Conservation (phyloP, 1,140 invertebrate genomes). For the Drosophila sproati region DNA sequence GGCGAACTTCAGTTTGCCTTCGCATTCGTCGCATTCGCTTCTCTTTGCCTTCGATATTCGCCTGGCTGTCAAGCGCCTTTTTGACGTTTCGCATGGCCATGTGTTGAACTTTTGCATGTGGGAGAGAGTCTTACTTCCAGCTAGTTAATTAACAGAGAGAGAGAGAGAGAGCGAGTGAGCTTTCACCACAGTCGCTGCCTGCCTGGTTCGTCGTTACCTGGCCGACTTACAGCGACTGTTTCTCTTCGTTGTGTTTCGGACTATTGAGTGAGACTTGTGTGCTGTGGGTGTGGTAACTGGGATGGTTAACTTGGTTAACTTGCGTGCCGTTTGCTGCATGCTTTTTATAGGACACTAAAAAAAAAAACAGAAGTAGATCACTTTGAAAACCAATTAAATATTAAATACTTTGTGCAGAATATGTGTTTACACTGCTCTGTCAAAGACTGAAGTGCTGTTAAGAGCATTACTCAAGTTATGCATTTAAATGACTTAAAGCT, state of each 20-base stretch:
- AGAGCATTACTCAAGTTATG: neutral
- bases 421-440: neutral
- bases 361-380: slow-evolving; percentile 50
- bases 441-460: neutral
- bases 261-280: slow-evolving; percentile 66
- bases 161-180: slow-evolving; percentile 30
- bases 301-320: slow-evolving; percentile 30
- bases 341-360: slow-evolving; percentile 67
- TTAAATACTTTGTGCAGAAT: slow-evolving; percentile 36
- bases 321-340: slow-evolving; percentile 65
- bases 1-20: slow-evolving; percentile 54
- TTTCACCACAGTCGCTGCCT: slow-evolving; percentile 45
- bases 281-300: slow-evolving; percentile 34
- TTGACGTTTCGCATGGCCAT: slow-evolving; percentile 69
- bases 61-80: slow-evolving; percentile 62
- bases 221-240: slow-evolving; percentile 27
- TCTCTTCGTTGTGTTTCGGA: slow-evolving; percentile 57
- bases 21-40: slow-evolving; percentile 21
- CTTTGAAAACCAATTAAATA: slow-evolving; percentile 46
- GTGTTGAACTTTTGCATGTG: slow-evolving; percentile 70
- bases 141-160: neutral
- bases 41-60: slow-evolving; percentile 46
- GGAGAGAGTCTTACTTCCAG: slow-evolving; percentile 17
- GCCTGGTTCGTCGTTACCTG: slow-evolving; percentile 65
- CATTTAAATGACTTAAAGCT: too few species aligned